Base-by-base conservation (phyloP, 2,888 invertebrate genomes). In the Drosophila pullipes region DNA sequence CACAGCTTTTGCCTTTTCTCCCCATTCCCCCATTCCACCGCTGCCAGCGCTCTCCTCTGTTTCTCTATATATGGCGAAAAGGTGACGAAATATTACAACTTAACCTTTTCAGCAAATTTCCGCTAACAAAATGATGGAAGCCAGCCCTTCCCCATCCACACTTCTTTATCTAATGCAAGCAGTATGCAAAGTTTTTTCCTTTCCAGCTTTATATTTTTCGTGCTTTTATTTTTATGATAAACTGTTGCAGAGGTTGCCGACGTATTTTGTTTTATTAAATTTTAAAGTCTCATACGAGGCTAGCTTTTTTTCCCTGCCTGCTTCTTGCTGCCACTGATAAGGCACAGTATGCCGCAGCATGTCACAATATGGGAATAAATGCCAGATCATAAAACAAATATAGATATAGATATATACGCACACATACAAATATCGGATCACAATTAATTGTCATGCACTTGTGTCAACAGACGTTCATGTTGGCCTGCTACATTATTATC, bases 21-120 rank as follows among this genome's bases (percentile, higher is more conserved):
- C 7, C 5, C 41, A 44, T 49, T 4, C 37, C 22, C 11, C 13
- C 0, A 13, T 9, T 1, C 30, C 16, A 1, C 13, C 18, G 0
- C 18, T 4, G 18, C n/a, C 11, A 28, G 4, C 30, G 30, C 10
- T 13, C 9, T 10, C 2, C 11, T 18, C 10, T 39, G 4, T 49
- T n/a, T 30, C 44, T 30, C 16, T 35, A 44, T 47, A 44, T 47
- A 22, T 62, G 58, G 37, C 52, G 66, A 59, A 76, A 81, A 89
- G 89, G 89, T 89, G 89, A 89, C 89, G 88, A 89, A 89, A 89
- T 89, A 86, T 89, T 78, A 83, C 88, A 88, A 88, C 80, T 88
- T 89, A 88, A 86, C 88, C 89, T 86, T 86, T 85, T 84, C 70
- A 80, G 69, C 79, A 76, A 86, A 88, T 89, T 89, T 89, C 83